Evolutionary conservation across 2,113 vertebrate genomes (phyloP).

Genomic region (Podiceps cristatus): DNA sequence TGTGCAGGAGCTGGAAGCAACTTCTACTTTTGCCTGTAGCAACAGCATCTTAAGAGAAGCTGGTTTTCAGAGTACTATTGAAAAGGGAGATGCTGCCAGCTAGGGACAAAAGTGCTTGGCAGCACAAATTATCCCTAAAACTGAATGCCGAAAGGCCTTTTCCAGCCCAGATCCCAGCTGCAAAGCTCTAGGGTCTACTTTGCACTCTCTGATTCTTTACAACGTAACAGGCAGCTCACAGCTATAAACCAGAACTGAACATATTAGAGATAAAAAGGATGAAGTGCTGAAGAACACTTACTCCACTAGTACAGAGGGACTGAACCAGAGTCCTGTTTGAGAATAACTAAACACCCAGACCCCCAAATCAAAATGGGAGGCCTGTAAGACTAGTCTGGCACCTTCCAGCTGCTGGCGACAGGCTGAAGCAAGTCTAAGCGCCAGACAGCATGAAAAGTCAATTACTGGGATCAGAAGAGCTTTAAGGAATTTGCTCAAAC

Average conservation of each 20-base stretch:
- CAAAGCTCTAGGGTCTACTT: background rate
- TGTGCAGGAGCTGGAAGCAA: background rate
- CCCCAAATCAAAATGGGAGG: background rate
- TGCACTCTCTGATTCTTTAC: background rate
- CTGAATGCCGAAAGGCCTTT: background rate
- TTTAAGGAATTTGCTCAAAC: background rate
- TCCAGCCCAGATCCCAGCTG: background rate
- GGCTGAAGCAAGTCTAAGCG: background rate
- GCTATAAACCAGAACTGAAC: background rate
- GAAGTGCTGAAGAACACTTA: background rate
- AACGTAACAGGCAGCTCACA: fast-evolving
- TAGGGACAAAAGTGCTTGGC: background rate
- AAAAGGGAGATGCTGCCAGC: background rate
- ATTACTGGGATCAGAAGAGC: background rate
- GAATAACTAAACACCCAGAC: background rate
- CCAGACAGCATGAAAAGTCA: background rate
- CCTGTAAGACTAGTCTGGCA: background rate
- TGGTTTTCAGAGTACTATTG: background rate
- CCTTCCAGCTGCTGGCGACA: background rate
- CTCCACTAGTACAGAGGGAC: background rate
- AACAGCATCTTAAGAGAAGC: background rate
- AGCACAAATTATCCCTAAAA: background rate
- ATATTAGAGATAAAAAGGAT: background rate
- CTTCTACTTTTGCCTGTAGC: background rate
- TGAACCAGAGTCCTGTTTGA: background rate